Conservation (phyloP, 2,797 vertebrate genomes). For the Accipiter badius region DNA sequence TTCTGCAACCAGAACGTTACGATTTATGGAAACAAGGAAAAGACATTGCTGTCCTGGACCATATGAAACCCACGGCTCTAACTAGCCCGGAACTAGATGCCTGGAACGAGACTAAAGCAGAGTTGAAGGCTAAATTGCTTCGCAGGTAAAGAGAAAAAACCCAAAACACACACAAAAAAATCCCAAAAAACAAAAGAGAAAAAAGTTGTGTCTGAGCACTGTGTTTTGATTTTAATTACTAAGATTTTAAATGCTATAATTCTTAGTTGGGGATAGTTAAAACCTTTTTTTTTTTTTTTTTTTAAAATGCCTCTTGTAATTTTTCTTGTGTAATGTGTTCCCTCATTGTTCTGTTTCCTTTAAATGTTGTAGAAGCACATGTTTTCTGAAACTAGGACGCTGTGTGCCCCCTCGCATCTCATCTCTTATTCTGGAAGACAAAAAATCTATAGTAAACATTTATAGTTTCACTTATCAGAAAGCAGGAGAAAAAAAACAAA, state of each 20-base stretch:
- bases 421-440: slow-evolving; percentile 31
- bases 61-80: slow-evolving; percentile 87
- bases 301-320: neutral
- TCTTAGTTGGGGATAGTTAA: neutral
- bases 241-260: rapidly evolving
- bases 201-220: neutral
- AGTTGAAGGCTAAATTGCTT: slow-evolving; percentile 81
- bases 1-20: slow-evolving; percentile 93
- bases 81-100: slow-evolving; percentile 86
- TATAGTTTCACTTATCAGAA: neutral
- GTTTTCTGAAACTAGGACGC: neutral
- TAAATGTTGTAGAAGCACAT: neutral
- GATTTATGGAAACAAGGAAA: slow-evolving; percentile 95
- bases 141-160: slow-evolving; percentile 77
- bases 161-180: too few relatives aligned
- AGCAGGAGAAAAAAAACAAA: neutral
- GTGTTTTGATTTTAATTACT: neutral
- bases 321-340: neutral
- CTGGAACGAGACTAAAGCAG: slow-evolving; percentile 86
- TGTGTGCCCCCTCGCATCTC: neutral
- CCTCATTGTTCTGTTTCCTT: neutral
- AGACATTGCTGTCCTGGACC: slow-evolving; percentile 85
- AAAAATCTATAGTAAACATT: neutral
- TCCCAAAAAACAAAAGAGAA: too few relatives aligned
- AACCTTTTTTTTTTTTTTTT: too few relatives aligned